These are phyloP conservation scores for Procavia capensis DNA, from an alignment of 2,113 vertebrate species.

Conservation along the genomic window DNA sequence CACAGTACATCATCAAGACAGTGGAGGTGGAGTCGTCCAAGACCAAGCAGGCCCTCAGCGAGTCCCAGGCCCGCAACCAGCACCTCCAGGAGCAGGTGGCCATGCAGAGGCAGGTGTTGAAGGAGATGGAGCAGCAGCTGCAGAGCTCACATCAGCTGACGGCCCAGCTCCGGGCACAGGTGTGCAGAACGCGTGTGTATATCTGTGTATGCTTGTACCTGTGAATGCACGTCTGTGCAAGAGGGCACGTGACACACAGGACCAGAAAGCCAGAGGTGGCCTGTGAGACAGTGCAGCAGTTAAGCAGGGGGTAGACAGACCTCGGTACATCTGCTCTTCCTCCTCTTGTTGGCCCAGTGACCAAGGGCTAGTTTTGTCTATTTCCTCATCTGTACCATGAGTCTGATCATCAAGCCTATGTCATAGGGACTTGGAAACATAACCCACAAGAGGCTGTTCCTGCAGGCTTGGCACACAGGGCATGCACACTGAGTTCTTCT, in stretches of 20 bases:
- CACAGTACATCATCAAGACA: slow-evolving; percentile 90
- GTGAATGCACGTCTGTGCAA: accelerated
- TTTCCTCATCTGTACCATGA: neutral
- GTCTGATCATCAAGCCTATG: neutral
- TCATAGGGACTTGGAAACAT: neutral
- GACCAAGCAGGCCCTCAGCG: slow-evolving; percentile 88
- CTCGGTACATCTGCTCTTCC: neutral
- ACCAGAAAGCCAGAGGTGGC: neutral
- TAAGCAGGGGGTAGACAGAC: neutral
- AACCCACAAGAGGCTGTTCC: neutral
- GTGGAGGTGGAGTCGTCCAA: slow-evolving; percentile 93
- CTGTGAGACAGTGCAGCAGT: accelerated
- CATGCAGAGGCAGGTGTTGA: slow-evolving; percentile 92
- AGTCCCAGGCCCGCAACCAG: slow-evolving; percentile 91
- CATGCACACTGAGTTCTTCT: neutral
- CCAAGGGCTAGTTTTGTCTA: neutral
- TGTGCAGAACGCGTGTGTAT: neutral
- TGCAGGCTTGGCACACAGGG: neutral
- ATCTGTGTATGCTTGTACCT: accelerated
- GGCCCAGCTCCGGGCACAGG: slow-evolving; percentile 94
- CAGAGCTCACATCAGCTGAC: slow-evolving; percentile 91
- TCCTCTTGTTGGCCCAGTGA: neutral
- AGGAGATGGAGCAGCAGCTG: slow-evolving; percentile 95
- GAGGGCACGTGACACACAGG: neutral
- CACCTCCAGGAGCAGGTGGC: slow-evolving; percentile 95